phyloP scores from a whole-genome alignment of 2,113 vertebrate species.

The Tyrannus savana region DNA sequence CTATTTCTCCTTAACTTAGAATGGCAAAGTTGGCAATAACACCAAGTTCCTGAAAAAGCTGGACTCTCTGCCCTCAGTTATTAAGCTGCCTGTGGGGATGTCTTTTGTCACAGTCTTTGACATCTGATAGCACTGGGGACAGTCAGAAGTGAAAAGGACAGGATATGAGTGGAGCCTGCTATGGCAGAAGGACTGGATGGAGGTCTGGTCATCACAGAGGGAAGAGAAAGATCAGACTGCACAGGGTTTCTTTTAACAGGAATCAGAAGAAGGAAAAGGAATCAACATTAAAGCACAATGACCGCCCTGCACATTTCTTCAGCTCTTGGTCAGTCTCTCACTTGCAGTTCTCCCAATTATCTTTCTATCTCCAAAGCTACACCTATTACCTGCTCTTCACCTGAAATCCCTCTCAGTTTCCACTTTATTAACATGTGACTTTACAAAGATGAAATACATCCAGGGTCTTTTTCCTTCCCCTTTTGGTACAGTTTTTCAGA shows the following conservation, averaged over 20 bases:
- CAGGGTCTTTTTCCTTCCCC: background rate
- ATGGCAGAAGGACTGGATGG: background rate
- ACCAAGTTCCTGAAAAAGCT: background rate
- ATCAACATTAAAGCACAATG: background rate
- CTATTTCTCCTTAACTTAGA: background rate
- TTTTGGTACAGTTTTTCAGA: background rate
- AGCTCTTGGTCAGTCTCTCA: background rate
- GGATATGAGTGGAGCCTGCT: background rate
- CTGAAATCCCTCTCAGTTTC: background rate
- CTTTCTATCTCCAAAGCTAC: background rate
- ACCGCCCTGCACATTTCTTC: background rate
- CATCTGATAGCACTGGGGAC: background rate
- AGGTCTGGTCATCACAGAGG: fast-evolving
- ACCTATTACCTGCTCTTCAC: background rate
- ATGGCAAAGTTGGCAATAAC: background rate
- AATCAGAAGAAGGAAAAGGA: background rate
- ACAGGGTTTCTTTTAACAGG: background rate
- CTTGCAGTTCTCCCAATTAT: background rate
- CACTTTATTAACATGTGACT: background rate
- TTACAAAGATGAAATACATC: background rate
- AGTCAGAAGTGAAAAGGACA: background rate
- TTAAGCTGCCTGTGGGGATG: background rate
- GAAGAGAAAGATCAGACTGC: background rate
- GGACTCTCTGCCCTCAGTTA: background rate
- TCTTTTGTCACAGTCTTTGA: background rate